A percentile compares a stretch with the other conserved stretches of the same genome.
Conservation (phyloP, 2,113 vertebrate species). For the Mesocricetus auratus region DNA sequence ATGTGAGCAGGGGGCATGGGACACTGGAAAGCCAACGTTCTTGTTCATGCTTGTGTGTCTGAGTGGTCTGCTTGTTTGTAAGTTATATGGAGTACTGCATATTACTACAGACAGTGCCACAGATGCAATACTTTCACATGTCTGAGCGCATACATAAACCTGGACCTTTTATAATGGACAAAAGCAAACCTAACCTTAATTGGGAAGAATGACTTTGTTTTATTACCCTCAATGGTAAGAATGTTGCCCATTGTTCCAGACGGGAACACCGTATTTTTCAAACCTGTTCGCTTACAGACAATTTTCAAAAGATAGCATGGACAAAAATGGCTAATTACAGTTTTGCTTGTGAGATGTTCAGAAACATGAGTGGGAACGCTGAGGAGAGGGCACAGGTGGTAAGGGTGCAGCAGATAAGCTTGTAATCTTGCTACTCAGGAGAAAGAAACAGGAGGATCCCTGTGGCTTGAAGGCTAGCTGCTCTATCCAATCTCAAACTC, state of each 20-base stretch:
- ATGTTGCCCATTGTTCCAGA: not conserved
- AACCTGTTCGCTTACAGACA: not conserved
- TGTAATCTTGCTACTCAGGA: not conserved
- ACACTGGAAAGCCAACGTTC: not conserved
- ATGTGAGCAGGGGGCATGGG: not conserved
- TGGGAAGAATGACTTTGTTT: not conserved
- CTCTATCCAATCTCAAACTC: not conserved
- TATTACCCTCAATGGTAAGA: not conserved
- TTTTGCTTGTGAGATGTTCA: not conserved
- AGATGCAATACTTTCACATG: not conserved
- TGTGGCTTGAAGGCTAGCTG: too few species aligned
- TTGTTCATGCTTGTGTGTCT: not conserved
- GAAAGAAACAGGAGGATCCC: not conserved
- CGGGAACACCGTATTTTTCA: not conserved
- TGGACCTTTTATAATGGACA: not conserved
- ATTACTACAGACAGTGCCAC: too few species aligned
- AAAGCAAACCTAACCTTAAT: not conserved
- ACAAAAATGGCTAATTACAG: not conserved
- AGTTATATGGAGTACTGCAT: not conserved
- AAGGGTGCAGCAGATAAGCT: not conserved
- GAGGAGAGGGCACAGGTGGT: not conserved
- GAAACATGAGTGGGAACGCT: not conserved
- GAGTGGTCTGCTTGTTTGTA: not conserved
- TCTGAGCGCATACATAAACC: not conserved
- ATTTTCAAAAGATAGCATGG: not conserved